These are phyloP conservation scores for Azemiops feae DNA, from an alignment of 2,113 vertebrate genomes.

Conservation along the genomic window DNA sequence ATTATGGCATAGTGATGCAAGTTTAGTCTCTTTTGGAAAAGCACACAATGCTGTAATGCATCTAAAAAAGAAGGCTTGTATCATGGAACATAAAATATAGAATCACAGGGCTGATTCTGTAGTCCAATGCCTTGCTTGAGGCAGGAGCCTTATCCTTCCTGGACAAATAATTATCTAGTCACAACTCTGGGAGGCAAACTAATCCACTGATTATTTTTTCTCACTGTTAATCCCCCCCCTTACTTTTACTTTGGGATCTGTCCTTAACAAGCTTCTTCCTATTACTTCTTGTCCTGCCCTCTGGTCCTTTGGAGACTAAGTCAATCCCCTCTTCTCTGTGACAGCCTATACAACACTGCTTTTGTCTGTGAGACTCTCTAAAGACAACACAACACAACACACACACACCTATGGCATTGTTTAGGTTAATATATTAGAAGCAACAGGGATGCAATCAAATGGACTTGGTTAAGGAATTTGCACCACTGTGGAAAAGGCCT, in stretches of 20 bases:
- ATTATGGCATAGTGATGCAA: neutral
- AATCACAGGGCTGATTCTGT: neutral
- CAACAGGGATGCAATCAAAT: neutral
- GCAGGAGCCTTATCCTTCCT: too few species aligned
- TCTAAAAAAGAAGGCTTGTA: neutral
- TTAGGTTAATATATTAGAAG: neutral
- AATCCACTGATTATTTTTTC: neutral
- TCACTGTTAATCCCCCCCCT: neutral
- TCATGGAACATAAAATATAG: too few species aligned
- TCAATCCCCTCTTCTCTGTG: neutral
- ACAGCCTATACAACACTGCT: neutral
- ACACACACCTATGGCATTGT: neutral
- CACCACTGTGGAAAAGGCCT: neutral
- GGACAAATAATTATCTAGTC: too few species aligned
- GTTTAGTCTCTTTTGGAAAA: neutral
- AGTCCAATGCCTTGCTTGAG: neutral
- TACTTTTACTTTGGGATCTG: neutral
- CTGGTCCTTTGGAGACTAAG: neutral
- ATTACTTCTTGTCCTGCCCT: neutral
- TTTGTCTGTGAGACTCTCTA: neutral
- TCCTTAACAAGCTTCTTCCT: neutral
- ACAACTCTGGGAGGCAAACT: neutral
- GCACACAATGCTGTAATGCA: neutral
- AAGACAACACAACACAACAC: neutral
- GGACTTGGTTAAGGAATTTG: neutral